These are phyloP conservation scores for mouse (Mus musculus) DNA, from an alignment of 2,113 vertebrate species.

Conservation along the genomic window GRCm39 chr2:158864501-158865000, in stretches of 20 bases:
- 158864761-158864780: neutral
- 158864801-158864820: neutral
- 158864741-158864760: neutral
- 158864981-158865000: neutral
- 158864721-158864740: neutral
- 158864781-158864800: neutral
- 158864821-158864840: neutral
- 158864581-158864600: neutral
- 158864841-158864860: neutral
- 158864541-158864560: neutral
- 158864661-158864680: neutral
- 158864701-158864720: neutral
- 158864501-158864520: neutral
- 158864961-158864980: neutral
- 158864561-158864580: neutral
- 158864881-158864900: neutral
- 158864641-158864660: no score
- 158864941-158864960: neutral
- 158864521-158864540: neutral
- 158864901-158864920: neutral
- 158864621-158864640: neutral
- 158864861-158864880: neutral
- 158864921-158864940: neutral
- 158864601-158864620: neutral
- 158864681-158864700: neutral